Conservation (phyloP, 2,888 invertebrate species). For the Diaprepes abbreviatus region DNA sequence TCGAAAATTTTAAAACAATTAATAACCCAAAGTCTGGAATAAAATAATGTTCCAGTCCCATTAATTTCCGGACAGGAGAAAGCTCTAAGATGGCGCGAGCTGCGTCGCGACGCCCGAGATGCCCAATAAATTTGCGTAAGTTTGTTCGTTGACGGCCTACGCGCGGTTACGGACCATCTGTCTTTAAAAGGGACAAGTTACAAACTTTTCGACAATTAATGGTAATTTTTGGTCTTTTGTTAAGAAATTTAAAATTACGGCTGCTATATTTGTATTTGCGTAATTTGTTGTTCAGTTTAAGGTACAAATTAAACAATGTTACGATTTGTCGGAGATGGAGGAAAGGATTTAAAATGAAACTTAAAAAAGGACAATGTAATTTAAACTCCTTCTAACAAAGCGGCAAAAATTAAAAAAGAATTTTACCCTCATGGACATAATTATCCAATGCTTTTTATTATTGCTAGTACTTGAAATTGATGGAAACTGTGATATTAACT, state of each 20-base stretch:
- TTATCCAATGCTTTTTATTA: too few species aligned
- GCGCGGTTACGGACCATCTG: constrained; percentile 16
- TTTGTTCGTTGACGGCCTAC: constrained; percentile 12
- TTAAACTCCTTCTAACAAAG: too few species aligned
- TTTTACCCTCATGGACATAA: too few species aligned
- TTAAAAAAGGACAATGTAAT: too few species aligned
- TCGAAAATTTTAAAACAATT: constrained; percentile 13
- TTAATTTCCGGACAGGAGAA: constrained; percentile 16
- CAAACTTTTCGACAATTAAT: constrained; percentile 6
- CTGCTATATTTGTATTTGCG: too few species aligned
- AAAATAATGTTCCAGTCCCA: constrained; percentile 17
- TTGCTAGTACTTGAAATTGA: too few species aligned
- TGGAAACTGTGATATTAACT: too few species aligned
- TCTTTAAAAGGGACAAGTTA: constrained; percentile 17
- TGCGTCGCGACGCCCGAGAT: constrained; percentile 11
- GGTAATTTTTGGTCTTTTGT: constrained; percentile 9
- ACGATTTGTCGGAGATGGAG: too few species aligned
- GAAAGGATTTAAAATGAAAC: too few species aligned
- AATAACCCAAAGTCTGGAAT: constrained; percentile 6
- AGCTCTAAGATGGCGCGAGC: constrained; percentile 20
- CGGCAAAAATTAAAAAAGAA: too few species aligned
- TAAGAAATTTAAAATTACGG: background rate
- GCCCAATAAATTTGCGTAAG: constrained; percentile 23
- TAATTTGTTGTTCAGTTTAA: too few species aligned
- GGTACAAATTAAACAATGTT: too few species aligned